phyloP scores from a whole-genome alignment of 2,888 invertebrate species.

The Cheilosia vulpina region DNA sequence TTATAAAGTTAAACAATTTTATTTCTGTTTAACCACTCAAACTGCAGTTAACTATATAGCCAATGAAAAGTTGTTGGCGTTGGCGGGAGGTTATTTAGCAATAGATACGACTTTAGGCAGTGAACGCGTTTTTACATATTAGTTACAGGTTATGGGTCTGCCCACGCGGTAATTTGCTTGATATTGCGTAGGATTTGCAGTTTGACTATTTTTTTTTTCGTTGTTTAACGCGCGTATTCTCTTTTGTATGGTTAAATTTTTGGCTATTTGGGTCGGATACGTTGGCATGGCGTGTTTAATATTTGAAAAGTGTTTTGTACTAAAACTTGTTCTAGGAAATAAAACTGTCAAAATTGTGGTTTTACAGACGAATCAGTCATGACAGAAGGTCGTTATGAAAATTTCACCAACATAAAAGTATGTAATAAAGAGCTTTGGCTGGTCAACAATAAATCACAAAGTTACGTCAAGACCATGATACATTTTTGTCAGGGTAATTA shows the following conservation, averaged over 20 bases:
- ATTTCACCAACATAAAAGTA: too few species aligned
- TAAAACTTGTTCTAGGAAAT: too few species aligned
- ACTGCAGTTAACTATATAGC: neutral
- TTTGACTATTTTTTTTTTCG: conserved; percentile 7
- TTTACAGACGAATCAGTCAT: too few species aligned
- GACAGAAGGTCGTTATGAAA: too few species aligned
- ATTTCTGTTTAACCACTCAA: conserved; percentile 6
- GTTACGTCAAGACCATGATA: too few species aligned
- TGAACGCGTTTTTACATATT: conserved; percentile 26
- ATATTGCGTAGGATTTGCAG: conserved; percentile 23
- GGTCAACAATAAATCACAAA: too few species aligned
- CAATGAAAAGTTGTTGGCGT: conserved; percentile 27
- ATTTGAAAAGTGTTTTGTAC: too few species aligned
- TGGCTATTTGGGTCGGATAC: neutral
- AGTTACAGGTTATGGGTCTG: conserved; percentile 6
- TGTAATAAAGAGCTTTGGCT: too few species aligned
- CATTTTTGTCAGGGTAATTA: too few species aligned
- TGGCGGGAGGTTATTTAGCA: conserved; percentile 10
- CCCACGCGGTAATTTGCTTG: conserved; percentile 29
- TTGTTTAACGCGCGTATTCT: too few species aligned
- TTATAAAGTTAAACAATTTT: conserved; percentile 5
- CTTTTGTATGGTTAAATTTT: neutral
- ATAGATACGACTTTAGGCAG: conserved; percentile 10
- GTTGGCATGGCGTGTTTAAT: too few species aligned
- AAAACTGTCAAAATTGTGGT: too few species aligned